A percentile compares a stretch with the other conserved stretches of the same genome.
Evolutionary conservation across 2,888 invertebrate species (phyloP).

Genomic region (Entomobrya proxima): DNA sequence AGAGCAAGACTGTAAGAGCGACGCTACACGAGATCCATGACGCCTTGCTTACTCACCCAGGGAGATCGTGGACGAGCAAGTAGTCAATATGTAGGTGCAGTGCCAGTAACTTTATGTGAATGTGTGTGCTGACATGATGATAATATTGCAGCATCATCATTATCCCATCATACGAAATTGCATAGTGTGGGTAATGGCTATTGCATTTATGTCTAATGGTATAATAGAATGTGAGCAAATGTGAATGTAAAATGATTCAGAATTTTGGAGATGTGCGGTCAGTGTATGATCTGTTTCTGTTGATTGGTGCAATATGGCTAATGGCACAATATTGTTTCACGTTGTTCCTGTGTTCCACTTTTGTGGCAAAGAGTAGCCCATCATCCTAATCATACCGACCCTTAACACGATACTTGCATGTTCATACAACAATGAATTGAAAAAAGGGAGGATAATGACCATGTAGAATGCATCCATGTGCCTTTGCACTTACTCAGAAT

Average conservation of each 20-base stretch:
- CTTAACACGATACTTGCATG: not conserved
- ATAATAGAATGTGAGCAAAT: not conserved
- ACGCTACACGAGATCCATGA: not conserved
- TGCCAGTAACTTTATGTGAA: not conserved
- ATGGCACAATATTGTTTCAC: constrained; percentile 8
- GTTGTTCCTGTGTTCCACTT: constrained; percentile 3
- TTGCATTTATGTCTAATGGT: not conserved
- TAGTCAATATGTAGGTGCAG: not conserved
- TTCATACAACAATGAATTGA: not conserved
- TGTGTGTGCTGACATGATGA: constrained; percentile 53
- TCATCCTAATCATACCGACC: not conserved
- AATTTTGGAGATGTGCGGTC: not conserved
- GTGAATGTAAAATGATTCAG: too few species aligned
- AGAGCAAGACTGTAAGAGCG: not conserved
- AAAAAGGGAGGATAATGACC: not conserved
- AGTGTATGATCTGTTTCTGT: not conserved
- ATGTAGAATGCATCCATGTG: constrained; percentile 12
- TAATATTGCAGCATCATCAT: constrained; percentile 64
- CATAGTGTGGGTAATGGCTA: constrained; percentile 29
- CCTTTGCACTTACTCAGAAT: constrained; percentile 41
- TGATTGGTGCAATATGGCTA: constrained; percentile 41
- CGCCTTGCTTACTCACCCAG: constrained; percentile 15
- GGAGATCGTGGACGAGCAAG: not conserved
- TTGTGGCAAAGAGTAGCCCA: not conserved
- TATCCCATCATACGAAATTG: constrained; percentile 57